These are phyloP conservation scores for Vultur gryphus DNA, from an alignment of 2,797 vertebrate species.

Conservation along the genomic window DNA sequence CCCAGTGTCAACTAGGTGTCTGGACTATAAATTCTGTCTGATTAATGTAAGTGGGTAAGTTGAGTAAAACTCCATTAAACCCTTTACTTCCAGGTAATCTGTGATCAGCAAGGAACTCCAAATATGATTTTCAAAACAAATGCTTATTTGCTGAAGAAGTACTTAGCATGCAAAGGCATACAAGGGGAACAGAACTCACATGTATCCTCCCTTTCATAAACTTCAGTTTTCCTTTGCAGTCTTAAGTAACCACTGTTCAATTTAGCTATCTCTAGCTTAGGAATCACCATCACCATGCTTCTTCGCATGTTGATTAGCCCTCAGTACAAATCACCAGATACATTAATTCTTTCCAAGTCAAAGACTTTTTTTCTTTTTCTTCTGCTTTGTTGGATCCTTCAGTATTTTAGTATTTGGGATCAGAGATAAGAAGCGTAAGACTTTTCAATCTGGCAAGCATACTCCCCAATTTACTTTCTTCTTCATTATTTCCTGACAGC, in stretches of 20 bases:
- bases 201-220: background rate
- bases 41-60: background rate
- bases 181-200: background rate
- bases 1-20: background rate
- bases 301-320: background rate
- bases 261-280: background rate
- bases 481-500: background rate
- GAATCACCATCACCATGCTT: background rate
- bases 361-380: background rate
- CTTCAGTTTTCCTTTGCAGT: background rate
- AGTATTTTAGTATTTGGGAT: background rate
- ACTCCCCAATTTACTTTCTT: background rate
- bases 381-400: background rate
- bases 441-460: background rate
- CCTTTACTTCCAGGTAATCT: background rate
- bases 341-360: background rate
- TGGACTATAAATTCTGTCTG: background rate
- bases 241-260: background rate
- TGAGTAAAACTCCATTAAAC: background rate
- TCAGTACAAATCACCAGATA: background rate
- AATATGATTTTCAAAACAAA: background rate
- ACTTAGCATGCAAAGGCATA: background rate
- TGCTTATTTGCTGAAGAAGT: background rate
- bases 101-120: background rate
- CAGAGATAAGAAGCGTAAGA: background rate